Evolutionary conservation across 1,140 invertebrate genomes (phyloP).

Genomic region (Platorchestia sp.): DNA sequence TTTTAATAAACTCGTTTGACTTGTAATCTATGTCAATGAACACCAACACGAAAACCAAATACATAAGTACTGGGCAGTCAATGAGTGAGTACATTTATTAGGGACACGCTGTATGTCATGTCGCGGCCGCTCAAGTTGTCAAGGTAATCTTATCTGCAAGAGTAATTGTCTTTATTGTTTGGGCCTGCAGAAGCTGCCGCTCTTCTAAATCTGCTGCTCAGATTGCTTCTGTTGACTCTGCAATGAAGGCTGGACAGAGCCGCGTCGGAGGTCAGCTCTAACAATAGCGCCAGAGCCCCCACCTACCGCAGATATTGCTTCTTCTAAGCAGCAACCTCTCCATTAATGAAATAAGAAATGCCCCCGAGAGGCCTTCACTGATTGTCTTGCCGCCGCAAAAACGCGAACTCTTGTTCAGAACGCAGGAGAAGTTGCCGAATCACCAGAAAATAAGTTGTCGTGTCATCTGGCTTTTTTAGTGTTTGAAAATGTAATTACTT

Average conservation of each 20-base stretch:
- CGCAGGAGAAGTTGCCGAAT: neutral
- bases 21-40: too few species aligned
- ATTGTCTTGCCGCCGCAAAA: neutral
- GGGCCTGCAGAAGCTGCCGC: neutral
- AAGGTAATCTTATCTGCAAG: neutral
- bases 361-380: neutral
- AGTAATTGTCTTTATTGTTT: constrained; percentile 22
- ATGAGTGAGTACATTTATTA: too few species aligned
- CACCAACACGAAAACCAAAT: too few species aligned
- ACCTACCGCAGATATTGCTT: constrained; percentile 35
- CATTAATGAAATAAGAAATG: constrained; percentile 22
- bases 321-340: neutral
- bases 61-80: too few species aligned
- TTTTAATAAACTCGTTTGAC: too few species aligned
- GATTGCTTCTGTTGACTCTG: constrained; percentile 10
- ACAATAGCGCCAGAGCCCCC: neutral
- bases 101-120: too few species aligned
- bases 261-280: constrained; percentile 20
- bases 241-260: neutral
- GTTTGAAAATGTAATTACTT: neutral
- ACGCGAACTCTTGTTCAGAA: neutral
- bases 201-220: constrained; percentile 28
- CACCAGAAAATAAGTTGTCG: neutral
- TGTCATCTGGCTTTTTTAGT: neutral
- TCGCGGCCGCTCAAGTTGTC: neutral